phyloP scores from a whole-genome alignment of 2,888 invertebrate species.

The Thymelicus acteon region DNA sequence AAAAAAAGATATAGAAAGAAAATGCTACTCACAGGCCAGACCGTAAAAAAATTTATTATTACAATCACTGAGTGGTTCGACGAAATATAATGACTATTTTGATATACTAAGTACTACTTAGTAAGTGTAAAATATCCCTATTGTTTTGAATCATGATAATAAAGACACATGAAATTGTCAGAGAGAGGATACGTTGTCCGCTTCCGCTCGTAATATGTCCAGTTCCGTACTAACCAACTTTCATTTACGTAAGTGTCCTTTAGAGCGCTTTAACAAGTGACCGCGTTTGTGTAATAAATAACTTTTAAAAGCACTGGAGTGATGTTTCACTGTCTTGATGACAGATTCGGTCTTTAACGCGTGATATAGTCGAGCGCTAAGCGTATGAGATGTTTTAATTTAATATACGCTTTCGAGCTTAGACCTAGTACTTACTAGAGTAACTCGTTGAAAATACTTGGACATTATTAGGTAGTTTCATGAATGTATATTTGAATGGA shows the following conservation, averaged over 20 bases:
- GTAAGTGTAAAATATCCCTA: no score
- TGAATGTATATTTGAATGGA: no score
- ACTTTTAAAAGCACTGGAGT: constrained; percentile 14
- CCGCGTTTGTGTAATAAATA: constrained; percentile 28
- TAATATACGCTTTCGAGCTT: neutral
- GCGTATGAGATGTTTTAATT: neutral
- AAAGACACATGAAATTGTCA: no score
- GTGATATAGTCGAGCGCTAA: constrained; percentile 18
- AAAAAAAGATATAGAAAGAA: no score
- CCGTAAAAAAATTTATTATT: no score
- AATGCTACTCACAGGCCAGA: no score
- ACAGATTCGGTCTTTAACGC: constrained; percentile 16
- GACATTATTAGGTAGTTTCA: no score
- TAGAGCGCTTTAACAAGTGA: constrained; percentile 22
- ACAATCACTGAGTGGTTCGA: no score
- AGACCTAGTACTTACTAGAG: neutral
- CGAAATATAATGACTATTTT: no score
- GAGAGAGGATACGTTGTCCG: neutral
- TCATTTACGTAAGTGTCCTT: constrained; percentile 25
- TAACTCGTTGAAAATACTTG: neutral
- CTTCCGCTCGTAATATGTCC: neutral
- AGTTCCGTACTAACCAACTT: neutral
- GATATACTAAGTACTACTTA: no score
- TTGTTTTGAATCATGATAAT: no score
- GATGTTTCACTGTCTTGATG: constrained; percentile 21